These are phyloP conservation scores for Bubalus kerabau DNA, from an alignment of 2,113 vertebrate species.

Conservation along the genomic window DNA sequence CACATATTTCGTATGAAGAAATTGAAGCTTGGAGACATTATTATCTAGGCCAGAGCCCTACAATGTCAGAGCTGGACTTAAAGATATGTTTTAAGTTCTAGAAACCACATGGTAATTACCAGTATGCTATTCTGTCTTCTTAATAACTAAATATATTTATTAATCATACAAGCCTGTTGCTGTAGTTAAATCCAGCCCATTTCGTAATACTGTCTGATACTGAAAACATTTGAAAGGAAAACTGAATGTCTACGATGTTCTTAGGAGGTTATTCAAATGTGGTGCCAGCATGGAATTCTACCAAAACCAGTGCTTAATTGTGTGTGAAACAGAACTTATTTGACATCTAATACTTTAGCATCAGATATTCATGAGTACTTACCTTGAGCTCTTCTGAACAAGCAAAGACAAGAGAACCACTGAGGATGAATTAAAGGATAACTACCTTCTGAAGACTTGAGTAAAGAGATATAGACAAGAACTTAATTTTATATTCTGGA, in stretches of 20 bases:
- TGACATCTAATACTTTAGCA: neutral
- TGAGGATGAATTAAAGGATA: neutral
- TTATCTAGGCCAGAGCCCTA: neutral
- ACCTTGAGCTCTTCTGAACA: neutral
- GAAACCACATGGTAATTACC: neutral
- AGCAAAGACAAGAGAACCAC: neutral
- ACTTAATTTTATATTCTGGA: neutral
- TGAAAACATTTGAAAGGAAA: neutral
- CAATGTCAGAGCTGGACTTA: neutral
- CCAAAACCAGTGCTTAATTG: neutral
- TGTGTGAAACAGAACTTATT: neutral
- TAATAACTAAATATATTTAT: neutral
- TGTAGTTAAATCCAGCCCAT: neutral
- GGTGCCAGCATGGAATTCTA: neutral
- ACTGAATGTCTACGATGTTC: neutral
- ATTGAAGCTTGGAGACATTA: neutral
- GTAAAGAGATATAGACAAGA: neutral
- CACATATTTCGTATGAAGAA: neutral
- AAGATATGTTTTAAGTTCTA: neutral
- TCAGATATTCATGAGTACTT: neutral
- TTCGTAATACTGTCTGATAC: neutral
- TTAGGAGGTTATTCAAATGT: neutral
- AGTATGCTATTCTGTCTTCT: neutral
- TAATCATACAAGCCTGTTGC: neutral
- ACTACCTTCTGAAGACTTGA: neutral